Conservation (phyloP, 2,797 vertebrate species). For the Setipinna tenuifilis region DNA sequence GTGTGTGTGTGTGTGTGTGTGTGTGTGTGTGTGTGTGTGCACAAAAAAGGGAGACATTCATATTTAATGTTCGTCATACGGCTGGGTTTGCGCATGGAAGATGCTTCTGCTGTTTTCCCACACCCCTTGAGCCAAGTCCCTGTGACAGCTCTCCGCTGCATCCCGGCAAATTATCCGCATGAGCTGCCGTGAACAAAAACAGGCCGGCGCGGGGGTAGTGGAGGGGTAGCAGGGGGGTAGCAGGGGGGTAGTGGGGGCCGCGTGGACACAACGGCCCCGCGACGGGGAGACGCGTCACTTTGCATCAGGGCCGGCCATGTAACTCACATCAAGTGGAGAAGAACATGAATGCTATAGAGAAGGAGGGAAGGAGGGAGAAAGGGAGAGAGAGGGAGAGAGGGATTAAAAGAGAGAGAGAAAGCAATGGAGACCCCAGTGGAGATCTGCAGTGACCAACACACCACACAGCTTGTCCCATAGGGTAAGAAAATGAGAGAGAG, state of each 20-base stretch:
- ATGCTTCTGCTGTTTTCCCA: conserved; percentile 80
- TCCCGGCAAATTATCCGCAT: conserved; percentile 83
- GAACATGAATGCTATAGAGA: conserved; percentile 64
- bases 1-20: neutral
- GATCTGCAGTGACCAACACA: neutral
- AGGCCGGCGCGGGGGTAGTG: conserved; percentile 75
- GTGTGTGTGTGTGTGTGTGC: neutral
- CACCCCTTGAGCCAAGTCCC: conserved; percentile 83
- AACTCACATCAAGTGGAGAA: conserved; percentile 72
- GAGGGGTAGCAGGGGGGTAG: too few species aligned
- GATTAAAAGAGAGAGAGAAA: conserved; percentile 41
- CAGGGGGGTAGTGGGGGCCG: conserved; percentile 57
- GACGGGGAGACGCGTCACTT: conserved; percentile 77
- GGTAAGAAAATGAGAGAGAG: neutral
- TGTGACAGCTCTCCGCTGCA: conserved; percentile 82
- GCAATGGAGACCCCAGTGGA: conserved; percentile 4
- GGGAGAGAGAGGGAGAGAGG: conserved; percentile 44
- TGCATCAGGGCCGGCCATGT: conserved; percentile 73
- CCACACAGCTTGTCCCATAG: neutral
- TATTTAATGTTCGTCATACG: conserved; percentile 80
- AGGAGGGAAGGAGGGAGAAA: conserved; percentile 34
- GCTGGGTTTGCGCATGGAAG: conserved; percentile 75
- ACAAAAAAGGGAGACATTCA: conserved; percentile 72
- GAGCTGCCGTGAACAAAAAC: conserved; percentile 80
- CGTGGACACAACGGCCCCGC: conserved; percentile 68